A percentile compares a stretch with the other conserved stretches of the same genome.
phyloP scores from a whole-genome alignment of 2,888 invertebrate genomes.

The Molorchus minor region DNA sequence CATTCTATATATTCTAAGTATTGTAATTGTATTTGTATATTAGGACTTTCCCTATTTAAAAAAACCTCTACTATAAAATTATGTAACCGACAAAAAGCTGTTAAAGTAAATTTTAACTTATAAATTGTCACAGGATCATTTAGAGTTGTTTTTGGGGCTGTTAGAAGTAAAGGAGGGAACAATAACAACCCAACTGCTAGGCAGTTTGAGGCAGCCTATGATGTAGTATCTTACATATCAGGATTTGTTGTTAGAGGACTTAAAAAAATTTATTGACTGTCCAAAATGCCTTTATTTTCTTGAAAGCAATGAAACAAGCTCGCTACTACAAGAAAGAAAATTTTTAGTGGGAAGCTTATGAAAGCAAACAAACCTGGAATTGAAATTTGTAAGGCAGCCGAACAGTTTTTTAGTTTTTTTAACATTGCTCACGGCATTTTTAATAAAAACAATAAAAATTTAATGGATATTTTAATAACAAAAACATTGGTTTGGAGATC shows the following conservation, averaged over 20 bases:
- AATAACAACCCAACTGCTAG: too few species aligned
- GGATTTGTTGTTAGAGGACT: constrained; percentile 32
- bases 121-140: too few species aligned
- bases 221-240: constrained; percentile 28
- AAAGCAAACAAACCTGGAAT: constrained; percentile 20
- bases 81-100: too few species aligned
- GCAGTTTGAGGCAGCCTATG: constrained; percentile 19
- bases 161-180: constrained; percentile 24
- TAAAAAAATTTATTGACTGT: constrained; percentile 25
- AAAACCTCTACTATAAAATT: too few species aligned
- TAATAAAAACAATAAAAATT: constrained; percentile 14
- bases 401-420: constrained; percentile 22
- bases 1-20: too few species aligned
- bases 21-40: too few species aligned
- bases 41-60: too few species aligned
- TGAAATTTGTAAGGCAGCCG: constrained; percentile 20
- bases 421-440: constrained; percentile 4
- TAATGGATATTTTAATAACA: constrained; percentile 4
- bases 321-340: constrained; percentile 27
- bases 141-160: constrained; percentile 23
- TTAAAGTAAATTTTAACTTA: too few species aligned
- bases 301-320: constrained; percentile 21
- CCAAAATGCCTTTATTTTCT: constrained; percentile 19
- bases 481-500: constrained; percentile 25
- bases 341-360: constrained; percentile 19